Evolutionary conservation across 92 coral and sea anemone species (phyloP).

Genomic region (Porites divaricata): DNA sequence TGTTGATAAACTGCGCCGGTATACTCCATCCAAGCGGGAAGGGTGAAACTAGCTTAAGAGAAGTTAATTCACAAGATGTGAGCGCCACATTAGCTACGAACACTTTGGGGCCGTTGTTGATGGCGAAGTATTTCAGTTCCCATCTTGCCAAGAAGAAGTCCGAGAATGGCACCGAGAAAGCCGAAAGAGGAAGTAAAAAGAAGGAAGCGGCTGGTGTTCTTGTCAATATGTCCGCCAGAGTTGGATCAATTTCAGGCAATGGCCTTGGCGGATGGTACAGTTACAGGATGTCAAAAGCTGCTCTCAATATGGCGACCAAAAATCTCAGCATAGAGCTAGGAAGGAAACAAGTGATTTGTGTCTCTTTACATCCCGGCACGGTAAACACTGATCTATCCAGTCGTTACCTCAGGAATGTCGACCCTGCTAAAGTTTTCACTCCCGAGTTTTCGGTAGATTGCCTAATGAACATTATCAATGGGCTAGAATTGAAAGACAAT

Average conservation of each 20-base stretch:
- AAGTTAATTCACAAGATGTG: conserved; percentile 37
- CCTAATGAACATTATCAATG: conserved; percentile 55
- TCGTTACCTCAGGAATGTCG: conserved; percentile 62
- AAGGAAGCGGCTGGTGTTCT: conserved; percentile 49
- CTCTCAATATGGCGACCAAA: conserved; percentile 77
- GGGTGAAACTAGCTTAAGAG: conserved; percentile 70
- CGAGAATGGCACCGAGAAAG: conserved; percentile 9
- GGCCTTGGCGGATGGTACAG: conserved; percentile 75
- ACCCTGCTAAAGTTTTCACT: conserved; percentile 64
- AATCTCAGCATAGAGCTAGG: conserved; percentile 73
- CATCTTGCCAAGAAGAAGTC: conserved; percentile 36
- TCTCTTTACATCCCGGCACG: conserved; percentile 70
- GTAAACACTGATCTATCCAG: conserved; percentile 70
- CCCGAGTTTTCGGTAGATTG: conserved; percentile 70
- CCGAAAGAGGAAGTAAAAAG: conserved; percentile 2
- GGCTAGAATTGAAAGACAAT: conserved; percentile 57
- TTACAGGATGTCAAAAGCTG: conserved; percentile 66
- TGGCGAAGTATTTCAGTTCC: conserved; percentile 65
- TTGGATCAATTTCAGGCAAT: conserved; percentile 67
- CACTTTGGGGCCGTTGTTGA: conserved; percentile 61
- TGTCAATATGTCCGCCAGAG: conserved; percentile 75
- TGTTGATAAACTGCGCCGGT: conserved; percentile 74
- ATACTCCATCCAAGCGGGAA: conserved; percentile 70
- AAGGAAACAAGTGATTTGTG: conserved; percentile 48
- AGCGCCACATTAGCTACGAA: conserved; percentile 51